These are phyloP conservation scores for Caenorhabditis virilis DNA, from an alignment of 2,888 invertebrate genomes.

Conservation along the genomic window DNA sequence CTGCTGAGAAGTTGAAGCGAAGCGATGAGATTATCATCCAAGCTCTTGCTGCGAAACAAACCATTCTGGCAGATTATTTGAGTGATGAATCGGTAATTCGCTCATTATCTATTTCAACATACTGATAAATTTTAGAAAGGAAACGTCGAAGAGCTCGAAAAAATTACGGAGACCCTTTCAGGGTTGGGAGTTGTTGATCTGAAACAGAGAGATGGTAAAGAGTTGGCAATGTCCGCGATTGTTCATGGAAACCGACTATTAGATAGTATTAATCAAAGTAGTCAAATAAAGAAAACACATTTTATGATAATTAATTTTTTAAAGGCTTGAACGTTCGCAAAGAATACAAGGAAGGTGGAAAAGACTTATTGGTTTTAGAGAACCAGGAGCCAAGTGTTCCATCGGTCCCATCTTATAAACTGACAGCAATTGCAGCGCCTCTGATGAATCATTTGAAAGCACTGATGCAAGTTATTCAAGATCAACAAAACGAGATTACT, in stretches of 20 bases:
- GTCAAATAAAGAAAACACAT: no score
- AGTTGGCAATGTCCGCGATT: constrained; percentile 67
- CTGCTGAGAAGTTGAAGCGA: constrained; percentile 69
- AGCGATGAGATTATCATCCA: constrained; percentile 66
- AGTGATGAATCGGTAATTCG: constrained; percentile 47
- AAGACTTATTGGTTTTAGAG: constrained; percentile 40
- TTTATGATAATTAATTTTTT: no score
- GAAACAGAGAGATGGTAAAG: constrained; percentile 59
- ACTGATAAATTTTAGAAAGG: constrained; percentile 42
- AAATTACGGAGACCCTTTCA: constrained; percentile 86
- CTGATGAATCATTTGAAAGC: constrained; percentile 68
- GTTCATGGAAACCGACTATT: constrained; percentile 69
- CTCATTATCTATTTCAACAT: not conserved
- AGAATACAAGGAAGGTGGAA: constrained; percentile 50
- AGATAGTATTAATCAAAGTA: constrained; percentile 62
- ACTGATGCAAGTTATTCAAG: constrained; percentile 64
- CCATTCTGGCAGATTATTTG: constrained; percentile 56
- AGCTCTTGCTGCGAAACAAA: constrained; percentile 62
- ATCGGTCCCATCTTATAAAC: constrained; percentile 65
- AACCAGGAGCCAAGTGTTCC: constrained; percentile 55
- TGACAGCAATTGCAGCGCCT: constrained; percentile 67
- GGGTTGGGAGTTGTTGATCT: constrained; percentile 82
- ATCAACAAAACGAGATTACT: constrained; percentile 60
- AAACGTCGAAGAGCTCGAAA: constrained; percentile 58
- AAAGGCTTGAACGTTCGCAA: constrained; percentile 55